Base-by-base conservation (phyloP, 2,113 vertebrate species). In the Poicephalus meyeri region DNA sequence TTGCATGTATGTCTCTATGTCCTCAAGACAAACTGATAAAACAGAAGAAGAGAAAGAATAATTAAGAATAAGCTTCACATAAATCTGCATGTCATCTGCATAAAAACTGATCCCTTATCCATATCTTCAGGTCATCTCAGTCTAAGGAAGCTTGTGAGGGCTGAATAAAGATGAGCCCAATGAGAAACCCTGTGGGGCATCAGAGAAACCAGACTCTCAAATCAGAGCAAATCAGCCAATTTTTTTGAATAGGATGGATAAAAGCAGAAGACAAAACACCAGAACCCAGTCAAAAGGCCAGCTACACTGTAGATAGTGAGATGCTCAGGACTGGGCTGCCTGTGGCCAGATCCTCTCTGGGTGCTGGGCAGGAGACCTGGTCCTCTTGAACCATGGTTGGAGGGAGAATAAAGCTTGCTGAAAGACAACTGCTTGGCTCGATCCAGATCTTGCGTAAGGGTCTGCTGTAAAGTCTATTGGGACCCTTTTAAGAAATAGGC, bases 71-170 rank as follows among this genome's bases (percentile, higher is more conserved):
- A 95, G 68, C 76, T 61, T 88, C 76, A 71, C 88, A 96, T 82
- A 88, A 95, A 96, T 96, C 86, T 94, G 88, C 95, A 88, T 88
- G 44, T 50, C 69, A 89, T 88, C 80, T 96, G 63, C 80, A 89
- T 80, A 88, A 87, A 28, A 70, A 5, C 2, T 4, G 61, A 52
- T 94, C 52, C 68, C 70, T 91, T 42, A 80, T 80, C 84, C 16
- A 0, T 35, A 29, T 68, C 87, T 58, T 77, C 42, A 61, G 58
- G 69, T 89, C 78, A 37, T 42, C 61, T 63, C 69, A 42, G 65
- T 80, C 74, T 58, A 68, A 96, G 86, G 61, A n/a, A 60, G 29
- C 39, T 37, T n/a, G 55, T 5, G 29, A 64, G 26, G 61, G n/a
- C 44, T 64, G 91, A 88, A 95, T 63, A 52, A 63, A 92, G 63